Base-by-base conservation (phyloP, 2,797 vertebrate species). In the Remorina albescens region DNA sequence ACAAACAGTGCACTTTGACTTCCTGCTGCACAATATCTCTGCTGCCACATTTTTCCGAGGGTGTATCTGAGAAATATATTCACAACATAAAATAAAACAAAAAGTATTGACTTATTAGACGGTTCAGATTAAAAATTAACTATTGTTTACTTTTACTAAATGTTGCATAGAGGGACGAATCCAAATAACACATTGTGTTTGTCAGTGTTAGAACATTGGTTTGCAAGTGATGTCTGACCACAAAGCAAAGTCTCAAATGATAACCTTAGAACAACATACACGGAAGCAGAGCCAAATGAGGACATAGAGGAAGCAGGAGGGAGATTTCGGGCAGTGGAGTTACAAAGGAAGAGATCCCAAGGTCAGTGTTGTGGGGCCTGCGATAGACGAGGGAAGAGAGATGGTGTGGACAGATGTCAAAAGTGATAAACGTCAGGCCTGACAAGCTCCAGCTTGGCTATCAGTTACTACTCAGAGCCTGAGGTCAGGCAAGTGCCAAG, bases 381-480 rank as follows among this genome's bases (percentile, higher is more conserved):
- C 78, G 42, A 57, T 73, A 79, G 74, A 84, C 44, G 26, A 76
- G 76, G 56, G 81, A 71, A 21, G 66, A 63, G 81, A 69, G 84
- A 80, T 74, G 93, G 91, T 68, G 93, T 92, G 93, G 95, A 95
- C 94, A 96, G 93, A 95, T 95, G 95, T 96, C 96, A 95, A 88
- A 93, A 95, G 76, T 93, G 90, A 95, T 95, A 93, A 95, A 91
- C 78, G 77, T 91, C 83, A 90, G 90, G 90, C 91, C 91, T 95
- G 94, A 96, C 90, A 92, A 85, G 88, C 87, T 94, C 87, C 92
- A 92, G 87, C 85, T 83, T 80, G 77, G 88, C 88, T 92, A 93
- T 93, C 90, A 67, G 81, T 90, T 91, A 88, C 95, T 94, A 85
- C 94, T 92, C 89, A 53, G 73, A 72, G 89, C 94, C 92, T 59